These are phyloP conservation scores for Pristionchus fissidentatus DNA, from an alignment of 2,888 invertebrate species.

Conservation along the genomic window DNA sequence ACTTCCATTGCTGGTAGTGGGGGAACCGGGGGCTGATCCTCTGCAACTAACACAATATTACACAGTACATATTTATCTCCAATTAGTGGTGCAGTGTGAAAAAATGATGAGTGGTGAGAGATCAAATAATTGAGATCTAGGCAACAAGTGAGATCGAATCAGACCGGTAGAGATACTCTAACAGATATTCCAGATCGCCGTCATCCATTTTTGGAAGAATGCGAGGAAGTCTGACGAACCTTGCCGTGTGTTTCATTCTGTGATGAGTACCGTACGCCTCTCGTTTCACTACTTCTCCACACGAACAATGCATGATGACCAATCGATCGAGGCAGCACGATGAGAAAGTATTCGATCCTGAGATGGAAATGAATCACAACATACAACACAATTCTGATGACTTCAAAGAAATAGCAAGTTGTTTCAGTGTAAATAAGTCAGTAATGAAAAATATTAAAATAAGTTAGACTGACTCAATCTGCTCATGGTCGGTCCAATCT, in stretches of 20 bases:
- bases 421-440: neutral
- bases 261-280: slow-evolving; percentile 38
- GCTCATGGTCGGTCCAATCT: slow-evolving; percentile 45
- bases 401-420: neutral
- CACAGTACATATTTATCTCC: neutral
- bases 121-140: neutral
- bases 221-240: neutral
- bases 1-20: slow-evolving; percentile 20
- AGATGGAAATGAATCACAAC: too few relatives aligned
- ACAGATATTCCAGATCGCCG: too few relatives aligned
- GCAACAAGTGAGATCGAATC: too few relatives aligned
- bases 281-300: slow-evolving; percentile 31
- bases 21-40: neutral
- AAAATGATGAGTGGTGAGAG: neutral
- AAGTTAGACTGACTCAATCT: slow-evolving; percentile 18
- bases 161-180: too few relatives aligned
- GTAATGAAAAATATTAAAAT: neutral
- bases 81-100: neutral
- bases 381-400: too few relatives aligned
- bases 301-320: slow-evolving; percentile 20
- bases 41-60: too few relatives aligned
- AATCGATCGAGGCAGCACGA: slow-evolving; percentile 41
- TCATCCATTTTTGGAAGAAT: neutral
- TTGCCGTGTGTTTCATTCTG: slow-evolving; percentile 7
- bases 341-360: slow-evolving; percentile 29